phyloP scores from a whole-genome alignment of 2,888 invertebrate species.

The Coronaproctus castanopsis region DNA sequence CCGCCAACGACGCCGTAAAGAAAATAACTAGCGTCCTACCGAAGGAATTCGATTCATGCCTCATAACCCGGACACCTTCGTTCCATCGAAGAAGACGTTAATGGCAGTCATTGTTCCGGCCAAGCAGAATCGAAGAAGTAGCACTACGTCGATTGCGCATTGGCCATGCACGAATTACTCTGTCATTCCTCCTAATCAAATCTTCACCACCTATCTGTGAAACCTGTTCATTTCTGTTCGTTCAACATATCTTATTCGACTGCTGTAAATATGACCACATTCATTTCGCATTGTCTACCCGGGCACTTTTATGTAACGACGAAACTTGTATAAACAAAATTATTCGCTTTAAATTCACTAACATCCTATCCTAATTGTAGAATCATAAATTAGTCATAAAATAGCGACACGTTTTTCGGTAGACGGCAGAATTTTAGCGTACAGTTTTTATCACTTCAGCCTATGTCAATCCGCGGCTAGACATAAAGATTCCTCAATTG shows the following conservation, averaged over 20 bases:
- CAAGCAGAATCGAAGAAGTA: not conserved
- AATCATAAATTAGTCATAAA: not conserved
- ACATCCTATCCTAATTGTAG: not conserved
- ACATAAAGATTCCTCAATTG: too few relatives aligned
- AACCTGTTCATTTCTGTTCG: not conserved
- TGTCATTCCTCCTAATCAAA: not conserved
- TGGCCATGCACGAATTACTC: not conserved
- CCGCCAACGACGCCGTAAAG: not conserved
- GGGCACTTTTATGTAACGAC: not conserved
- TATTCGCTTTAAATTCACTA: not conserved
- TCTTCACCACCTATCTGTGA: not conserved
- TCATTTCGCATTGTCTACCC: not conserved
- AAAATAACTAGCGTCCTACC: not conserved
- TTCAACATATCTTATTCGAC: not conserved
- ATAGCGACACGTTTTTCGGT: too few relatives aligned
- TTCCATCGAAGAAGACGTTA: not conserved
- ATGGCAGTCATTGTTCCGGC: not conserved
- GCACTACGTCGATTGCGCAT: not conserved
- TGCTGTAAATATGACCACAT: not conserved
- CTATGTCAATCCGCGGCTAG: too few relatives aligned
- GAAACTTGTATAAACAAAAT: not conserved
- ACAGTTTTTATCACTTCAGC: too few relatives aligned
- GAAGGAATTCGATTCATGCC: not conserved
- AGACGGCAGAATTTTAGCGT: too few relatives aligned
- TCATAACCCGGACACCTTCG: not conserved